Base-by-base conservation (phyloP, 2,797 vertebrate genomes). In the Selene dorsalis region DNA sequence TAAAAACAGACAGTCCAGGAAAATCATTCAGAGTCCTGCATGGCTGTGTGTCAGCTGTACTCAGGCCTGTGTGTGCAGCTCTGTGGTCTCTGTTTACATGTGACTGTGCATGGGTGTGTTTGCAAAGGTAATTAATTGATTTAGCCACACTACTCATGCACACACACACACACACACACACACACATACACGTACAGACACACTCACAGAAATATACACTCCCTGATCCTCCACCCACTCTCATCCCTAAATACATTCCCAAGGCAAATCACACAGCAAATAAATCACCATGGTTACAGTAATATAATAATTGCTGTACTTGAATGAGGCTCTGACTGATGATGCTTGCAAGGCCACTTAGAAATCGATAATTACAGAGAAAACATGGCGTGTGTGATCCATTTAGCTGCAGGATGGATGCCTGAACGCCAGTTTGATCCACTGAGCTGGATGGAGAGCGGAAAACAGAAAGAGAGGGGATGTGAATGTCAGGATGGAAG, bases 241-340 rank as follows among this genome's bases (percentile, higher is more conserved):
- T 65, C 53, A 17, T 81, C 92, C 87, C 84, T 77, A 88, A 92
- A 91, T 88, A 90, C 77, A 86, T 84, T 88, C 87, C 70, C 73
- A 79, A 68, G 74, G 82, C 70, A 88, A 84, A 89, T 88, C 78
- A 87, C 69, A 72, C 70, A 80, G 84, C 74, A 89, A 84, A 90
- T 89, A 90, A 82, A 90, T 93, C 87, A 78, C 91, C 89, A 91
- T 93, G 88, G 91, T 88, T 86, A 89, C 91, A 53, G 77, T 87
- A 92, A 92, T 90, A 47, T 83, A 88, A 90, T 93, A 89, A 92
- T 87, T 87, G 79, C 60, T 6, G 75, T 57, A 67, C 73, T 80
- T 75, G 63, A 77, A 86, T 73, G 59, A 80, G 73, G 50, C 63
- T 85, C 79, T 87, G 88, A 88, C 71, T 84, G 79, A 89, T 80